Evolutionary conservation across 2,797 vertebrate species (phyloP), one percentile per base, ranked within the genome.

Genomic region (Ctenosaura bakeri): DNA sequence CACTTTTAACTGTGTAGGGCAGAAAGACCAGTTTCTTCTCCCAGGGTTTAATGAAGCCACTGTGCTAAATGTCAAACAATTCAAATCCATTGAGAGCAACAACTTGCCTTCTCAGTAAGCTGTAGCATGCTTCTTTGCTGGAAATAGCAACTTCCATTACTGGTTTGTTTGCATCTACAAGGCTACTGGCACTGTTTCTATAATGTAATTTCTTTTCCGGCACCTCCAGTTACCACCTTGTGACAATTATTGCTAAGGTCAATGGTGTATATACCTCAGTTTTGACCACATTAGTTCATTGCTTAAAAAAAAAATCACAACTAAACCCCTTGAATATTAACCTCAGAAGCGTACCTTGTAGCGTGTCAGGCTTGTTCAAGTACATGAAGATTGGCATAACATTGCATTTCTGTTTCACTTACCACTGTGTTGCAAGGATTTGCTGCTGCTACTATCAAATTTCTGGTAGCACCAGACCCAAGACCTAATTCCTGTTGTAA

Each of bases 251-350:
- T 35, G 0, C 24, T 50, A 78, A 78, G 77, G 77, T 77, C 76
- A 77, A 78, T 78, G 77, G 42, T 46, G 42, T 78, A 78, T 78
- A 10, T 78, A 50, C 77, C 4, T 78, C 26, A 78, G 46, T 50
- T 78, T 78, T 78, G 77, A 78, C 76, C 42, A 78, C 76, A 78
- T 50, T 46, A 78, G 18, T 29, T 78, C 77, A 78, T 78, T 78
- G 77, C 77, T 78, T 69, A 29, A 24, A 29, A 26, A 78, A 78
- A 22, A 5, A 50, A 2, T 42, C 42, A 22, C 76, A 10, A 46
- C 24, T 78, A 10, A 12, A 29, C 46, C 77, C 3, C 38, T 69
- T 78, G 42, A 50, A 78, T 78, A 46, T 46, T 50, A 42, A 26
- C 42, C 42, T 78, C 42, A 1, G 24, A 4, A 3, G 8, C 12